Base-by-base conservation (phyloP, 2,888 invertebrate genomes). In the Diaprepes abbreviatus region DNA sequence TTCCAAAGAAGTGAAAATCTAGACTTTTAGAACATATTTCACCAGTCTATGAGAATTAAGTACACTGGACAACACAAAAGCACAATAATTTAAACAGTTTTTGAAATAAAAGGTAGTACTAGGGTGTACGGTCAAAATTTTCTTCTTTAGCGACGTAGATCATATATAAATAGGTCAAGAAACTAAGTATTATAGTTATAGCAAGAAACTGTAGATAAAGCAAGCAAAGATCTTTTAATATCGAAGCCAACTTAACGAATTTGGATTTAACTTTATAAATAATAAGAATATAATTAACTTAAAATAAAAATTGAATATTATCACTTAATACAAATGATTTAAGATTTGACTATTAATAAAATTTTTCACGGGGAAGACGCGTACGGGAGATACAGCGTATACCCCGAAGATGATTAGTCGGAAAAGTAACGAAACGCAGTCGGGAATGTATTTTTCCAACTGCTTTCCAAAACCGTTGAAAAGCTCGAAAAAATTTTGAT, bases 371-470 rank as follows among this genome's bases (percentile, higher is more conserved):
- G 69, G 58, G 14, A 66, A 62, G 50, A 72, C 54, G 24, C 57
- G 62, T 1, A 72, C 59, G 12, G 72, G 72, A 24, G 72, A 72
- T 12, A 72, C 62, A 12, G 72, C 70, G 55, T 72, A 72, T 6
- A 72, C 36, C 31, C 72, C 72, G 45, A 70, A 66, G 12, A 63
- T 35, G 36, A 59, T 24, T n/a, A 70, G 38, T 3, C 67, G 63
- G 4, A 71, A 19, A 16, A 68, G 28, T 16, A 24, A 21, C 63
- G 48, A 68, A 50, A 66, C 52, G 65, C 62, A 16, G 59, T 64
- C 59, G 19, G 64, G 58, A 24, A 63, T 52, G 35, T 64, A 63
- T 45, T 69, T 69, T 59, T 69, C 64, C 35, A 69, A 31, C 21
- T 69, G 69, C 28, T 38, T 64, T 21, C 31, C n/a, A 10, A 69